phyloP scores from a whole-genome alignment of 2,888 invertebrate genomes.

The Argyra leucocephala region DNA sequence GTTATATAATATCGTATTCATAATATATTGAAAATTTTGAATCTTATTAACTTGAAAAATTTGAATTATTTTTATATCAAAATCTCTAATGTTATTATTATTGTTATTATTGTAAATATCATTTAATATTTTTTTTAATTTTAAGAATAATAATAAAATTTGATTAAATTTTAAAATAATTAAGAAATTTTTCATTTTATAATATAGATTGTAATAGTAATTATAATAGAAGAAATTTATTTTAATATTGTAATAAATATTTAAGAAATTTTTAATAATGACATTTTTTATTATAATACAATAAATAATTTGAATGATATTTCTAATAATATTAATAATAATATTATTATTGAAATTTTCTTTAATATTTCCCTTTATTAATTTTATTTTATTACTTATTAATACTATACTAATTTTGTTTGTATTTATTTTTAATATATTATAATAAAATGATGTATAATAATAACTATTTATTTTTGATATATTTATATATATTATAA shows the following conservation, averaged over 20 bases:
- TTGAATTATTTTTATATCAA: slow-evolving; percentile 11
- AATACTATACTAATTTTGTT: neutral
- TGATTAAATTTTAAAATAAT: neutral
- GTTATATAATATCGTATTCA: neutral
- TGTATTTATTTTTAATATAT: neutral
- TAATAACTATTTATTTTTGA: neutral
- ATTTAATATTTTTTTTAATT: slow-evolving; percentile 13
- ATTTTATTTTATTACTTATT: too few species aligned
- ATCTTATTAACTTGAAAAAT: slow-evolving; percentile 20
- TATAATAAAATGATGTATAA: neutral
- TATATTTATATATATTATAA: neutral
- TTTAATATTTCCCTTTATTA: too few species aligned
- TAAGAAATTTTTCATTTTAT: neutral
- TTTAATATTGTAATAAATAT: neutral
- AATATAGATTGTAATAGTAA: neutral
- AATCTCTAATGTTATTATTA: slow-evolving; percentile 13
- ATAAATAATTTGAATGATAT: neutral
- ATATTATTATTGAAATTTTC: neutral
- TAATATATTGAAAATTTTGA: slow-evolving; percentile 9
- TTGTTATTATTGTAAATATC: slow-evolving; percentile 14
- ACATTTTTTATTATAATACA: neutral
- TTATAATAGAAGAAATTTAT: neutral
- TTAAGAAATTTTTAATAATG: neutral
- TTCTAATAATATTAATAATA: neutral
- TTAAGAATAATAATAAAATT: slow-evolving; percentile 7